Percentiles rank a stretch among this genome's conserved stretches.
Conservation (phyloP, 2,888 invertebrate genomes). For the Apomyelois bistriatella region DNA sequence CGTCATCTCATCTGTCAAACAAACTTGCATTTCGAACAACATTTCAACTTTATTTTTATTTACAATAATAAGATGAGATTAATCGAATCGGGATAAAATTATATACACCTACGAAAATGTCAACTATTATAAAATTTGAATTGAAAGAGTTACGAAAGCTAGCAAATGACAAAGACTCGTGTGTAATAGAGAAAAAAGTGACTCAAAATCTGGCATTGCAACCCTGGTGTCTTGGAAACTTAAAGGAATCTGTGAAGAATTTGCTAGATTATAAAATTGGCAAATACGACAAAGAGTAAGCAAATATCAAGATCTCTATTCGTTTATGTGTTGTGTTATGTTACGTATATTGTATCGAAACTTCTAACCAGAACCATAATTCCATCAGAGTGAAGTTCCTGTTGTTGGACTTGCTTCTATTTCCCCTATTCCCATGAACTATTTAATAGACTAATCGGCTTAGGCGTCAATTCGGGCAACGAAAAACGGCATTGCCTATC, state of each 20-base stretch:
- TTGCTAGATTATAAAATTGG: constrained; percentile 80
- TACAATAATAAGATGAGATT: neutral
- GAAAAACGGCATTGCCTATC: no score
- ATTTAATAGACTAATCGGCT: no score
- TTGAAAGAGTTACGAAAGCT: constrained; percentile 76
- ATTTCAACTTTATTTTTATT: neutral
- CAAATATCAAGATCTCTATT: constrained; percentile 20
- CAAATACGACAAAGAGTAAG: constrained; percentile 82
- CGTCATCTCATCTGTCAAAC: no score
- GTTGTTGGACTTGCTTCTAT: no score
- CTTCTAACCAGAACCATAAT: no score
- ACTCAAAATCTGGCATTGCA: constrained; percentile 81
- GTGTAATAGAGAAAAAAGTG: constrained; percentile 76
- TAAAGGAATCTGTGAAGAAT: constrained; percentile 80
- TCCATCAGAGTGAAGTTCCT: no score
- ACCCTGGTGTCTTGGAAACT: constrained; percentile 82
- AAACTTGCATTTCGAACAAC: constrained; percentile 6
- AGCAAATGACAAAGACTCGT: constrained; percentile 77
- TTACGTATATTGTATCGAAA: no score
- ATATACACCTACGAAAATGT: constrained; percentile 44
- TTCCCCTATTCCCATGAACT: no score
- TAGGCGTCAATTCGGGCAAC: no score
- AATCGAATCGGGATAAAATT: neutral
- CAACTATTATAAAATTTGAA: constrained; percentile 73
- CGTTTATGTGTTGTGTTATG: neutral